Base-by-base conservation (phyloP, 1,140 invertebrate species). In the Cotesia vestalis region DNA sequence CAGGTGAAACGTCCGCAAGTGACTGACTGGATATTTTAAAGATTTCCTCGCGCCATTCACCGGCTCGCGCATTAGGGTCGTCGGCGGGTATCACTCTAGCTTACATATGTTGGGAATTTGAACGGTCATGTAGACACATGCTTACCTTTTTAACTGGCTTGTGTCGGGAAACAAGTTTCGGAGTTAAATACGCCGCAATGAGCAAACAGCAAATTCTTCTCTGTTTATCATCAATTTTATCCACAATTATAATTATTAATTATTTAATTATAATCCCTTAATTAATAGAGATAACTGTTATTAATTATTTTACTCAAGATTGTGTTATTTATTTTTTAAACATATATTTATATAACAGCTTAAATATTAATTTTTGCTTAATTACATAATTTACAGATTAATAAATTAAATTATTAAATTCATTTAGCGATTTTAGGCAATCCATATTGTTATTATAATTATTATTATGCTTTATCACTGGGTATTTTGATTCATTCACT, bases 11-110 rank as follows among this genome's bases (percentile, higher is more conserved):
- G 73, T 78, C 77, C 72, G 66, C 75, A 51, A 74, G 78, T 77
- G 76, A 80, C 79, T 78, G 79, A 77, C 72, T 71, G 74, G 53
- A 61, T 73, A 57, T 71, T 66, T 59, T 66, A 63, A 74, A 74
- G 53, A 67, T 62, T 73, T 75, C 72, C 67, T 57, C 69, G 57
- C 64, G 67, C 78, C 78, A 64, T 64, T 80, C 74, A 79, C 79
- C 69, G 60, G 69, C 73, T 76, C 57, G 70, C 73, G 75, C 66
- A 75, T 78, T 73, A 76, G 72, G 63, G 66, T 78, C 67, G 64
- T 61, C 38, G 34, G 53, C 57, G 51, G 17, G 36, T 38, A 57
- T 17, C 35, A n/a, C 6, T 8, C 55, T 9, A 57, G 35, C 46
- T 68, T 67, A 53, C 61, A 17, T 53, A 36, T 38, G 69, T 72